Conservation (phyloP, 53 echinoderm and acorn worm genomes). For the Antedon mediterranea region DNA sequence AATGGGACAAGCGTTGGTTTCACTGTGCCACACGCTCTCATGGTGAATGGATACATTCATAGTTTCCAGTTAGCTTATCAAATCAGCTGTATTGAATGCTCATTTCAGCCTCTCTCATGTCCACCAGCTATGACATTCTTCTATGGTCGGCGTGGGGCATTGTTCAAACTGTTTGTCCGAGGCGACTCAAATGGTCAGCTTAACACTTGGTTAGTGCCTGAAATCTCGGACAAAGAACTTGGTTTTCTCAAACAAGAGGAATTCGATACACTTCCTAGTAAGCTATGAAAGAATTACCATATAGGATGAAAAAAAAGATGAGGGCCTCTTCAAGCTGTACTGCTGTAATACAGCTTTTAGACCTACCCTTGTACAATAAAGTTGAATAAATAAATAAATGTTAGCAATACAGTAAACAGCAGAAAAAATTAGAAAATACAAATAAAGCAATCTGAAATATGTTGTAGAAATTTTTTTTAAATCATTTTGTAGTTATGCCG, state of each 20-base stretch:
- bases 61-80: too few relatives aligned
- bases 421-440: too few relatives aligned
- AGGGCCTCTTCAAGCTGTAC: too few relatives aligned
- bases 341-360: too few relatives aligned
- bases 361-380: too few relatives aligned
- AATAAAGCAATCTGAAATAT: not conserved
- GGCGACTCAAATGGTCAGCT: conserved; percentile 76
- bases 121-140: conserved; percentile 97
- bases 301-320: too few relatives aligned
- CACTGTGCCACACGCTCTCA: too few relatives aligned
- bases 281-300: not conserved
- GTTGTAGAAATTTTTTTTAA: too few relatives aligned
- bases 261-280: conserved; percentile 93
- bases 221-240: conserved; percentile 95
- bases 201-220: conserved; percentile 85
- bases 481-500: conserved; percentile 64
- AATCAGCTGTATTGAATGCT: not conserved
- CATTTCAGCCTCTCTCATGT: conserved; percentile 66
- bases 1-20: too few relatives aligned
- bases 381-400: too few relatives aligned
- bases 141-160: conserved; percentile 89
- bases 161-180: conserved; percentile 82
- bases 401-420: too few relatives aligned
- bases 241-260: conserved; percentile 96
- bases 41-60: too few relatives aligned